Conservation (phyloP, 1,140 invertebrate species). For the Lepidostoma basale region DNA sequence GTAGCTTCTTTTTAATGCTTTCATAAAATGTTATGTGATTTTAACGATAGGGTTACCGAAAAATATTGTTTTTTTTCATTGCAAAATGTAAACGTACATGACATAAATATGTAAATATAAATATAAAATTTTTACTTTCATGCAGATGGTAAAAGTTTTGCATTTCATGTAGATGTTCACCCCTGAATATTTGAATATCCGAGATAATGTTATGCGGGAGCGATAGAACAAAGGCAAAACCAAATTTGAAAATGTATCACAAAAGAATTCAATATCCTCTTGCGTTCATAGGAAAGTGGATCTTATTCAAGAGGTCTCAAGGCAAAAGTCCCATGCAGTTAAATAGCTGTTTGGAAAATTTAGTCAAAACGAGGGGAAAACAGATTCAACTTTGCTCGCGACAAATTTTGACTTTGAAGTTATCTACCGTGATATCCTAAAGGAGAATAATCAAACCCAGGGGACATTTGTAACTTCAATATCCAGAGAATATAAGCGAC, state of each 20-base stretch:
- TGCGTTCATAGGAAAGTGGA: neutral
- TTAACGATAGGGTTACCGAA: too few species aligned
- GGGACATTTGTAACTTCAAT: neutral
- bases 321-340: neutral
- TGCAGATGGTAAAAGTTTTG: too few species aligned
- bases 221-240: constrained; percentile 45
- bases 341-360: neutral
- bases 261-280: neutral
- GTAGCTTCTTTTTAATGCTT: too few species aligned
- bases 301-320: neutral
- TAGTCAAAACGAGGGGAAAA: neutral
- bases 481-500: too few species aligned
- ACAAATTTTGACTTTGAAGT: constrained; percentile 38
- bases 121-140: too few species aligned
- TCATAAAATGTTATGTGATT: too few species aligned
- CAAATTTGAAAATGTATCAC: constrained; percentile 2
- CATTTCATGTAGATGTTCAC: too few species aligned
- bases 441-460: neutral
- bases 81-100: too few species aligned
- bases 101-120: too few species aligned
- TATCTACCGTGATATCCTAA: constrained; percentile 16
- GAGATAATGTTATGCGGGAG: constrained; percentile 45
- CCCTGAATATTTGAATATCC: too few species aligned
- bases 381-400: constrained; percentile 26
- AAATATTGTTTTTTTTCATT: too few species aligned